Evolutionary conservation across 1,140 invertebrate species (phyloP).

Genomic region (Caenorhabditis latens): DNA sequence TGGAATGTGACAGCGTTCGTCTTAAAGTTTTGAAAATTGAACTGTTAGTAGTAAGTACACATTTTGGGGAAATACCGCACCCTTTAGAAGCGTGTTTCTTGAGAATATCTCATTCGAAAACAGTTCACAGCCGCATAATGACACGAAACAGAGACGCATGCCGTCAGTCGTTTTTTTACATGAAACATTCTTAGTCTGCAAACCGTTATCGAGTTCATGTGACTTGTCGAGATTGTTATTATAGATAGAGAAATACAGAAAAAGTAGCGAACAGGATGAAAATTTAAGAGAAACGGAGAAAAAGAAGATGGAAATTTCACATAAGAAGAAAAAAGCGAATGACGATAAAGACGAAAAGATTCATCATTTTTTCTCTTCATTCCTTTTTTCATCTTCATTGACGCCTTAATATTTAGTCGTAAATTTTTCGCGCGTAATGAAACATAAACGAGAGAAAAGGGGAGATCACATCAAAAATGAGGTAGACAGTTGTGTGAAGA

Average conservation of each 20-base stretch:
- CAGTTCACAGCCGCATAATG: no score
- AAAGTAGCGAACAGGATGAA: slow-evolving; percentile 5
- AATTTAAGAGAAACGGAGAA: background rate
- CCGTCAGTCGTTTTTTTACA: background rate
- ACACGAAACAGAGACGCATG: background rate
- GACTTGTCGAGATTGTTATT: slow-evolving; percentile 32
- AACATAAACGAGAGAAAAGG: background rate
- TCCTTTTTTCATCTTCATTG: background rate
- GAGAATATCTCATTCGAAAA: no score
- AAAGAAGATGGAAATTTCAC: slow-evolving; percentile 12
- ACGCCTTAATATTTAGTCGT: background rate
- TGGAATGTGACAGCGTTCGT: background rate
- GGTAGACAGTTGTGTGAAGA: slow-evolving; percentile 28
- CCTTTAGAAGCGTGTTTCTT: background rate
- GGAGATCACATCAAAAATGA: slow-evolving; percentile 16
- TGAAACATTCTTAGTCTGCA: background rate
- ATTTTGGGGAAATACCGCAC: no score
- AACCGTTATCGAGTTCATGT: slow-evolving; percentile 37
- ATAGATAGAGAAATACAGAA: slow-evolving; percentile 21
- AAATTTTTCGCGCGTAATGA: slow-evolving; percentile 34
- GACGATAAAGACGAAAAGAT: slow-evolving; percentile 25
- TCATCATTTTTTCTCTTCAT: slow-evolving; percentile 2
- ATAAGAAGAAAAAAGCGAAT: background rate
- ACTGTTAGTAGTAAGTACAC: background rate
- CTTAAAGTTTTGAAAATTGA: no score